phyloP scores from a whole-genome alignment of 1,140 invertebrate genomes.

The Brachionus asplanchnoidis region DNA sequence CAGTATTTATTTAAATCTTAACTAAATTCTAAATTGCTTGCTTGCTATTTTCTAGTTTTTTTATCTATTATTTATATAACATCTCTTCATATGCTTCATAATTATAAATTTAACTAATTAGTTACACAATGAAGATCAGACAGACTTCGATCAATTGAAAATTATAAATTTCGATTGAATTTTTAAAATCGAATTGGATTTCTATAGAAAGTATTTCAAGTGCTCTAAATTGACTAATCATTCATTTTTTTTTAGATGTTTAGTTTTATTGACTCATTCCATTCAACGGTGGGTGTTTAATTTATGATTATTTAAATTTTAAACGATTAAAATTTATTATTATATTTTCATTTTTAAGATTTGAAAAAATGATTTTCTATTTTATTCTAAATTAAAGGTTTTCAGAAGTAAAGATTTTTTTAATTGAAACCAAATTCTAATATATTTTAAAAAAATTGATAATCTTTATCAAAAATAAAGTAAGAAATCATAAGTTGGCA shows the following conservation, averaged over 20 bases:
- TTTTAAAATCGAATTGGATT: not conserved
- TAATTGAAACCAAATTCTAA: too few species aligned
- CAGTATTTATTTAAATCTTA: not conserved
- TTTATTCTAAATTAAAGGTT: too few species aligned
- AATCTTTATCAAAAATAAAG: too few species aligned
- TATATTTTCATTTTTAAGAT: too few species aligned
- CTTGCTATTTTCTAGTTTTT: not conserved
- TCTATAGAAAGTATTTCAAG: not conserved
- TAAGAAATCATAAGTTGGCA: too few species aligned
- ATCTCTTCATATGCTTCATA: not conserved
- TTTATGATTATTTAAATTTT: not conserved
- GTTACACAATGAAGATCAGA: not conserved
- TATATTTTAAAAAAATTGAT: too few species aligned
- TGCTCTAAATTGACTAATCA: not conserved
- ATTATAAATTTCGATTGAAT: not conserved
- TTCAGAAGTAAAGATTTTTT: too few species aligned
- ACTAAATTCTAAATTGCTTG: not conserved
- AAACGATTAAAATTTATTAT: not conserved
- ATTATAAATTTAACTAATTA: not conserved
- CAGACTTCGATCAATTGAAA: not conserved
- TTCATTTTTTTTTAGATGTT: not conserved
- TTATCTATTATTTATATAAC: not conserved
- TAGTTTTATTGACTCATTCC: not conserved
- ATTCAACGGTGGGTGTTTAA: not conserved
- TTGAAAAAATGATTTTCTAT: too few species aligned